Conservation (phyloP, 1,140 invertebrate genomes). For the Solenopsis fugax region DNA sequence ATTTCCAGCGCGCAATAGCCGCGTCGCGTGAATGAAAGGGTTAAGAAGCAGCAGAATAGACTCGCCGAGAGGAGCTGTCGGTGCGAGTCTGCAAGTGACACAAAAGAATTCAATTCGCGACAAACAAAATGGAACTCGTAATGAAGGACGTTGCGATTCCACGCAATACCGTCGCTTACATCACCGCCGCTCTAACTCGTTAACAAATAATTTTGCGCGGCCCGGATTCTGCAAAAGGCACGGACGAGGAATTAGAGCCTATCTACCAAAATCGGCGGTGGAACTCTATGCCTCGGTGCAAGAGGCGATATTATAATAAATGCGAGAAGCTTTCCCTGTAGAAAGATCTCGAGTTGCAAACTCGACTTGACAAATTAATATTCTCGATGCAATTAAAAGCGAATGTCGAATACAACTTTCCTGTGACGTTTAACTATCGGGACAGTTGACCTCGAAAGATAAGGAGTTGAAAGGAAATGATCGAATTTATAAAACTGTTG, state of each 20-base stretch:
- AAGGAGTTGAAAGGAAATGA: not conserved
- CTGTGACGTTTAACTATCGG: not conserved
- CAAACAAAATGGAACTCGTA: constrained; percentile 25
- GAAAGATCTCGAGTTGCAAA: not conserved
- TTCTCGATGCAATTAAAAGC: constrained; percentile 5
- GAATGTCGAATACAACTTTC: not conserved
- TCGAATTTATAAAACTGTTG: not conserved
- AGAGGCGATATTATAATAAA: not conserved
- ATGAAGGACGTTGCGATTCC: constrained; percentile 29
- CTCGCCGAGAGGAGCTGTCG: not conserved
- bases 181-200: constrained; percentile 18
- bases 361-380: not conserved
- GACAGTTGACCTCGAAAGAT: too few relatives aligned
- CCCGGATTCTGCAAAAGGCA: not conserved
- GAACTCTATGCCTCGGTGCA: not conserved
- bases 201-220: constrained; percentile 40
- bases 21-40: constrained; percentile 7
- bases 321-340: not conserved
- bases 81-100: constrained; percentile 14
- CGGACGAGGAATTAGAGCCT: not conserved
- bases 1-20: not conserved
- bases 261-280: not conserved
- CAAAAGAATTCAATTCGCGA: constrained; percentile 46
- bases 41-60: constrained; percentile 23
- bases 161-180: constrained; percentile 22